Base-by-base conservation (phyloP, 2,888 invertebrate genomes). In the Allygus modestus region DNA sequence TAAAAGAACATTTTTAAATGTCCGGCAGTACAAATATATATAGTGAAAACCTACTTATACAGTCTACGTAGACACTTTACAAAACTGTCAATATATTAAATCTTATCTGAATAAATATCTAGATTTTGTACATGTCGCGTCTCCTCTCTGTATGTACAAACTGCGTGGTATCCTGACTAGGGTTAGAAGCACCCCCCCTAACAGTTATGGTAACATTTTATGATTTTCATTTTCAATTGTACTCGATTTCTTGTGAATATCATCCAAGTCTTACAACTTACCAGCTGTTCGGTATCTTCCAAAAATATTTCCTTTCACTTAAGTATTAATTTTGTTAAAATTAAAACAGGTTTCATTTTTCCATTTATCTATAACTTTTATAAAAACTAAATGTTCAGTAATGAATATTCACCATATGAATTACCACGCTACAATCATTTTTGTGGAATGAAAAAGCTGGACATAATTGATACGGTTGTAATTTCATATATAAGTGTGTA, bases 101-200 rank as follows among this genome's bases (percentile, higher is more conserved):
- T 83, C 71, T 83, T 73, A 73, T 73, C 51, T 83, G 41, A 83
- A 83, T 83, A 83, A 83, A 83, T 83, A 83, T 73, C 83, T 77
- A 77, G 77, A 23, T 26, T 77, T 77, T 77, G 77, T 77, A 77
- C 77, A 77, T 26, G 12, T 33, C 69, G 33, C 17, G 69, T 51
- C 31, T 23, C 61, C 23, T 23, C 41, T 54, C 23, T 54, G 15
- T 83, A 73, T 83, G 23, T 73, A 83, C 71, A 83, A 17, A 0
- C 17, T 71, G 71, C 73, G 54, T 82, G 41, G 71, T 69, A 41
- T 65, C 41, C 31, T 82, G 82, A 82, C 82, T 82, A 82, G 82
- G 65, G 82, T 26, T 46, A 37, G 28, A 69, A 82, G 69, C 82
- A 82, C 82, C 71, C 71, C 37, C 46, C 46, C 61, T 31, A 61